Evolutionary conservation across 2,113 vertebrate genomes (phyloP).

Genomic region (Datnioides undecimradiatus): DNA sequence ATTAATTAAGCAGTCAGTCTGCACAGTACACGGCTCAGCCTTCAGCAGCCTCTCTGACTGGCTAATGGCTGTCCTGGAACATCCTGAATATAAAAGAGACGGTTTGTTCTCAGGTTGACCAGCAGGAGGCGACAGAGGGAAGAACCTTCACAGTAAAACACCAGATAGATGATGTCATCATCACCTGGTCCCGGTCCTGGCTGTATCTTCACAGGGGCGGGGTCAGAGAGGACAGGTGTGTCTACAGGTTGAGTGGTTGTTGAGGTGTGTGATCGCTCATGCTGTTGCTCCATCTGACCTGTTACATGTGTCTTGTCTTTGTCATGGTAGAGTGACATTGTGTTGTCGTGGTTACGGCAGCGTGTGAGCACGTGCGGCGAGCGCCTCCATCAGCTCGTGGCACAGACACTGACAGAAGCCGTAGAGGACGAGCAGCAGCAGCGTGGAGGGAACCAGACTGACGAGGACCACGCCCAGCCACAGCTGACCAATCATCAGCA

Average conservation of each 20-base stretch:
- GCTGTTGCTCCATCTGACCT: no score
- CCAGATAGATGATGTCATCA: slow-evolving; percentile 28
- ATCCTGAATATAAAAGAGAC: slow-evolving; percentile 4
- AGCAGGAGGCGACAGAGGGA: neutral
- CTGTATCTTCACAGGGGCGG: neutral
- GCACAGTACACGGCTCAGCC: neutral
- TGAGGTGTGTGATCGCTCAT: neutral
- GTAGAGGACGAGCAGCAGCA: slow-evolving; percentile 88
- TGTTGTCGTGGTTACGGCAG: slow-evolving; percentile 30
- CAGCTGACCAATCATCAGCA: slow-evolving; percentile 90
- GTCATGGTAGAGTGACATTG: neutral
- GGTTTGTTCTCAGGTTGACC: neutral
- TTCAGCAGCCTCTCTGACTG: slow-evolving; percentile 13
- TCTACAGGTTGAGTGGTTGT: neutral
- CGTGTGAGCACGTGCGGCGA: slow-evolving; percentile 71
- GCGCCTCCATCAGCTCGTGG: slow-evolving; percentile 85
- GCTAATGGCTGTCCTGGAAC: slow-evolving; percentile 6
- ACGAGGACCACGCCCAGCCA: slow-evolving; percentile 87
- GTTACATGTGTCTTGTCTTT: no score
- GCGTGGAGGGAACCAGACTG: slow-evolving; percentile 90
- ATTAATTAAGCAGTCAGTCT: neutral
- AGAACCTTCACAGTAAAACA: no score
- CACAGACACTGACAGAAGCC: slow-evolving; percentile 91
- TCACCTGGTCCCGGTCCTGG: slow-evolving; percentile 13
- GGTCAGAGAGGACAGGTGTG: slow-evolving; percentile 11